Evolutionary conservation across 2,888 invertebrate species (phyloP).

Genomic region (Ypsolopha sequella): DNA sequence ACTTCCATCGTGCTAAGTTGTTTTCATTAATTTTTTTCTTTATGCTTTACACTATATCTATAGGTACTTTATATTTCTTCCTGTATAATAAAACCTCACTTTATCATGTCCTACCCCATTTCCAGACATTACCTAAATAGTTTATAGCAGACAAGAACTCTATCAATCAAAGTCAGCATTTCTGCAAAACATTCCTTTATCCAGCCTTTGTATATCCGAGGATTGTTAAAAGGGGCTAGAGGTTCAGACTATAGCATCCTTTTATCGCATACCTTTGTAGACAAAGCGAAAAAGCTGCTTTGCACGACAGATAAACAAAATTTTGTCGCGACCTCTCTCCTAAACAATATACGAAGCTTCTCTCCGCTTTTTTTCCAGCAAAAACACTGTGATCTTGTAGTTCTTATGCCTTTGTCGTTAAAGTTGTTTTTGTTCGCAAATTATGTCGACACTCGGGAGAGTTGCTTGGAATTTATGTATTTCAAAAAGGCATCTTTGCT

Average conservation of each 20-base stretch:
- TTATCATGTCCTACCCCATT: not conserved
- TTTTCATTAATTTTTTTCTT: not conserved
- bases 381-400: too few species aligned
- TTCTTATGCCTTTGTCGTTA: too few species aligned
- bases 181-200: not conserved
- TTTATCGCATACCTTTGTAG: conserved; percentile 46
- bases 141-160: not conserved
- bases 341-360: not conserved
- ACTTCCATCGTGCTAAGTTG: not conserved
- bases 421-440: too few species aligned
- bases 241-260: conserved; percentile 21
- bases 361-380: too few species aligned
- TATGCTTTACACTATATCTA: too few species aligned
- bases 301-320: conserved; percentile 45
- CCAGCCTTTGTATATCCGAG: not conserved
- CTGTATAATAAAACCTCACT: too few species aligned
- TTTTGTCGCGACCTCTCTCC: conserved; percentile 20
- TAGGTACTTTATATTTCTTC: too few species aligned
- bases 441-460: too few species aligned
- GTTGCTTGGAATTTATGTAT: too few species aligned
- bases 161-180: not conserved
- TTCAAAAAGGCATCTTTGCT: too few species aligned
- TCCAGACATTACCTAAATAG: not conserved
- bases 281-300: conserved; percentile 49
- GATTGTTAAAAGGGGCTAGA: conserved; percentile 2